Base-by-base conservation (phyloP, 2,888 invertebrate genomes). In the Hemicrepidius hirtus region DNA sequence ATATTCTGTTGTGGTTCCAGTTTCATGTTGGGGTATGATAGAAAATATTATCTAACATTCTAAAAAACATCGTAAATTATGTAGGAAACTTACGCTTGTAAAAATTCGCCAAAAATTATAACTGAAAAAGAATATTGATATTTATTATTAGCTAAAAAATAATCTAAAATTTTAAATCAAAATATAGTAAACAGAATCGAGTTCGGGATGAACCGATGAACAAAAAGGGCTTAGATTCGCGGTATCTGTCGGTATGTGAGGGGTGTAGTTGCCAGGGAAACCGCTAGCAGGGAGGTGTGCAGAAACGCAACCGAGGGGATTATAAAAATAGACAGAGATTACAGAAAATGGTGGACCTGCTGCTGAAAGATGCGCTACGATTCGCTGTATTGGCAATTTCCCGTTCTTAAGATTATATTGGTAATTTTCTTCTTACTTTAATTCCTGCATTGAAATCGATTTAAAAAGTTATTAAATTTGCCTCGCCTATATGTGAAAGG, bases 301-400 rank as follows among this genome's bases (percentile, higher is more conserved):
- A 78, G 84, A 83, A 83, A 84, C 83, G 83, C 81, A 77, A 77
- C 79, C 79, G 79, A 78, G 80, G 83, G 84, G 85, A 85, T 85
- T 84, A 84, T 84, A 85, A 85, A 85, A 85, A 85, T 85, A 85
- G 85, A 84, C 81, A 84, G 83, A 84, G 84, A 84, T 84, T 84
- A 84, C 81, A 82, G 83, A 83, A 84, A 84, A 84, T 84, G 84
- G 84, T 82, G 84, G 84, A 82, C 80, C 75, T 78, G 74, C 64
- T 63, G 68, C 59, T 69, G 69, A 70, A 73, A 63, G 76, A 74
- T 76, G 71, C 68, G 70, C 69, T 57, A 68, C 75, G 68, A 76
- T 69, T 75, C 73, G 71, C 75, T 73, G 71, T 74, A 76, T 75
- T 76, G 73, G 74, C 68, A 68, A 63, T 67, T 67, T 63, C 62